Base-by-base conservation (phyloP, 2,113 vertebrate species). In the Lutjanus erythropterus region DNA sequence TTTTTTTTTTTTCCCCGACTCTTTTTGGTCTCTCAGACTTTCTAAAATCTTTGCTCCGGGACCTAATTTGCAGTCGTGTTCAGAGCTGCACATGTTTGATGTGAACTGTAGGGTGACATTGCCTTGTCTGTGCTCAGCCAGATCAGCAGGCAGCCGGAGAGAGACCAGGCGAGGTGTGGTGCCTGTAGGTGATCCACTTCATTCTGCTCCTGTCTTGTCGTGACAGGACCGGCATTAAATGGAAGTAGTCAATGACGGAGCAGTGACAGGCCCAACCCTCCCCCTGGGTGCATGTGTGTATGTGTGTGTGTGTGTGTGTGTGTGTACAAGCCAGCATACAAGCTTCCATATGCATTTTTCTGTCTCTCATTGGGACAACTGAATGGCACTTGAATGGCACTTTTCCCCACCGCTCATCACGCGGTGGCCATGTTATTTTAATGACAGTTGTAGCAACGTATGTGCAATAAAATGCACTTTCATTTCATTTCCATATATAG, bases 201-300 rank as follows among this genome's bases (percentile, higher is more conserved):
- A 86, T 91, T 91, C 89, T 86, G 88, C 81, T 87, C 86, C 92
- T 89, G 90, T 94, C 93, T 92, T 94, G 93, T 94, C 80, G 85
- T 92, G 92, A 94, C 93, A 93, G 90, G 93, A 93, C 86, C 78
- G 12, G 87, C 91, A 92, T 93, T 93, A 92, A 92, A 81, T 85
- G 81, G 72, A 85, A 61, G 80, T 78, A 89, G 91, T 84, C 88
- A 83, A 82, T 91, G 88, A 91, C 64, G 84, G 84, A 89, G 81
- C 86, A 91, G 91, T 92, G 93, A 93, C 93, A 92, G 86, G 86
- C 90, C 90, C 87, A 81, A 74, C 76, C 87, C 71, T 56, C 78
- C 84, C 70, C 66, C 74, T 71, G 44, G 21, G 53, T 62, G 71
- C 65, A 25, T 69, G 70, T 47, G 62, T 80, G 47, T 77, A 37